Percentiles rank a stretch among this genome's conserved stretches.
Conservation (phyloP, 1,140 invertebrate genomes). For the Parasteatoda tepidariorum region DNA sequence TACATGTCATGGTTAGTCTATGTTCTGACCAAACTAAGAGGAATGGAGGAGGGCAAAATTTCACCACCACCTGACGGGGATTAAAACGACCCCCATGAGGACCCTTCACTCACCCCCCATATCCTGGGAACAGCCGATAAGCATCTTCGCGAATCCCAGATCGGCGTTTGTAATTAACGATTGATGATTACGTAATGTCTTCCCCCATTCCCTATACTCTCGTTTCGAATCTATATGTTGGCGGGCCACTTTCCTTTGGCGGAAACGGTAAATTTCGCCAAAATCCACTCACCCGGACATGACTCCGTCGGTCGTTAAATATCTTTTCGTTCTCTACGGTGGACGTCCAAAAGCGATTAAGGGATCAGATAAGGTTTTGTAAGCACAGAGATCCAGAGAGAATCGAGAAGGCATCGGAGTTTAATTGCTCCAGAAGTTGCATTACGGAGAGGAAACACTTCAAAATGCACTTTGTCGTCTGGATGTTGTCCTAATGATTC, state of each 20-base stretch:
- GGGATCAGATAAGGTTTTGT: background rate
- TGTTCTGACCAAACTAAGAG: background rate
- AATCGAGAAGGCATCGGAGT: background rate
- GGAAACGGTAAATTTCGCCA: background rate
- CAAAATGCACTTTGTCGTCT: too few relatives aligned
- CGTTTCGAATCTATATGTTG: background rate
- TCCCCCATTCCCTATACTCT: background rate
- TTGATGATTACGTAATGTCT: background rate
- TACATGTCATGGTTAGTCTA: background rate
- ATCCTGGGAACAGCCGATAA: too few relatives aligned
- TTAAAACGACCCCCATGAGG: background rate
- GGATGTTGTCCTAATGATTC: too few relatives aligned
- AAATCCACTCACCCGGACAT: background rate
- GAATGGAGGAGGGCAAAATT: background rate
- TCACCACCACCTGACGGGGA: slow-evolving; percentile 6
- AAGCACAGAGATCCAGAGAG: background rate
- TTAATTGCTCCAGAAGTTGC: background rate
- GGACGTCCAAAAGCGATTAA: background rate
- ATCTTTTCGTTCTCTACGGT: background rate
- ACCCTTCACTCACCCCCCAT: background rate
- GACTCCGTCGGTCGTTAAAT: background rate
- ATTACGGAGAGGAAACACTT: too few relatives aligned
- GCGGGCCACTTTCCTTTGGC: background rate
- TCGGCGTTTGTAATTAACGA: slow-evolving; percentile 17
- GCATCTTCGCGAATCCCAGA: background rate